These are phyloP conservation scores for Microplitis manilae DNA, from an alignment of 2,888 invertebrate genomes.

Conservation along the genomic window DNA sequence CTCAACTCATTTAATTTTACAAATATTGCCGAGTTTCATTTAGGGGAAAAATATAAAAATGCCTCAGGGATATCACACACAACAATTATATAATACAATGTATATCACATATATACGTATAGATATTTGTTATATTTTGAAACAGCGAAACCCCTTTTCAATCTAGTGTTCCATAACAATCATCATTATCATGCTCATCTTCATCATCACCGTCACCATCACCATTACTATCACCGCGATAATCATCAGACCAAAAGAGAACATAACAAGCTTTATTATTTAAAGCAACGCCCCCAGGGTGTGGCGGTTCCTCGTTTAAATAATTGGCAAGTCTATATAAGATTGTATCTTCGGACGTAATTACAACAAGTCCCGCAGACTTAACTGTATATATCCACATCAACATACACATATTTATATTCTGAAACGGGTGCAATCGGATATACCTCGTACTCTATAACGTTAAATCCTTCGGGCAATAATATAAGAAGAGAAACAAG, in stretches of 20 bases:
- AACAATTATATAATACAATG: neutral
- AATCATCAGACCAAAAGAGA: neutral
- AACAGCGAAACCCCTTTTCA: slow-evolving; percentile 10
- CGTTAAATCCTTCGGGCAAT: slow-evolving; percentile 9
- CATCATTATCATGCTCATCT: neutral
- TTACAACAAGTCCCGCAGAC: slow-evolving; percentile 26
- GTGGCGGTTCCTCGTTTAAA: slow-evolving; percentile 15
- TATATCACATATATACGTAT: slow-evolving; percentile 10
- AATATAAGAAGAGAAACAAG: neutral
- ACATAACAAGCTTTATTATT: slow-evolving; percentile 27
- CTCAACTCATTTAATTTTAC: slow-evolving; percentile 1
- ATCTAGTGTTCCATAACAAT: slow-evolving; percentile 7
- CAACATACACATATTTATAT: slow-evolving; percentile 9
- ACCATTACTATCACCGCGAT: neutral
- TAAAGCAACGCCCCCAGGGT: slow-evolving; percentile 29
- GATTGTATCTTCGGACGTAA: slow-evolving; percentile 36
- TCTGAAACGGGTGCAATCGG: slow-evolving; percentile 29
- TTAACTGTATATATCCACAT: slow-evolving; percentile 15
- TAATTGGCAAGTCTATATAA: slow-evolving; percentile 33
- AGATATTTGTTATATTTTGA: neutral
- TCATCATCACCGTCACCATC: neutral
- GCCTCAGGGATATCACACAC: neutral
- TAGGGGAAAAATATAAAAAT: neutral
- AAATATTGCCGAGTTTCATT: neutral
- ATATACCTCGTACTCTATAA: slow-evolving; percentile 28